Conservation (phyloP, 2,888 invertebrate genomes). For the Lochmaea capreae region DNA sequence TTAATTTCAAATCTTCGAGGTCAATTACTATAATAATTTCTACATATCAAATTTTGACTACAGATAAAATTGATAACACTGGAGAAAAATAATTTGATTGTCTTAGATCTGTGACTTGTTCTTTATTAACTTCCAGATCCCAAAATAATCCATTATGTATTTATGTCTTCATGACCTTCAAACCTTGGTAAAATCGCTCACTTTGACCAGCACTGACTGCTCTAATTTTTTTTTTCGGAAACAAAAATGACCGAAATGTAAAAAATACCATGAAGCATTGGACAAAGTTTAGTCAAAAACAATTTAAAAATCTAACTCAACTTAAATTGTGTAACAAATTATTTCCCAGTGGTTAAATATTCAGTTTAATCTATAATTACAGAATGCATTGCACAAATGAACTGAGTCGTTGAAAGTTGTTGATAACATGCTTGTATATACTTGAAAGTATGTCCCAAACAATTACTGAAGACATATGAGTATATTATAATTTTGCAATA, state of each 20-base stretch:
- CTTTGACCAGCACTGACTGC: too few relatives aligned
- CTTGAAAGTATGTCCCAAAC: background rate
- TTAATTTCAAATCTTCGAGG: background rate
- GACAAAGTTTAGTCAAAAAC: too few relatives aligned
- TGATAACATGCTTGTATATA: background rate
- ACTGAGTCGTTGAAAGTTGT: slow-evolving; percentile 42
- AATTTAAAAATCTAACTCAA: background rate
- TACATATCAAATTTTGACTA: background rate
- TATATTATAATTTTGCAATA: too few relatives aligned
- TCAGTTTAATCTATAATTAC: background rate
- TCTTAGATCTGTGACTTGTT: too few relatives aligned
- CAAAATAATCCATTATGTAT: too few relatives aligned
- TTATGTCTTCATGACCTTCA: too few relatives aligned
- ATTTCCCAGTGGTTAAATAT: background rate
- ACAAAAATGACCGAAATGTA: too few relatives aligned
- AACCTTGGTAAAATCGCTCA: too few relatives aligned
- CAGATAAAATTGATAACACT: background rate
- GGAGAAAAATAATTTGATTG: too few relatives aligned
- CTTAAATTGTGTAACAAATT: background rate
- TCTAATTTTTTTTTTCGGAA: too few relatives aligned
- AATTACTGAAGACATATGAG: background rate
- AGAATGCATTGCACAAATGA: slow-evolving; percentile 42
- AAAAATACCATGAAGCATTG: too few relatives aligned
- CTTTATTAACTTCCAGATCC: too few relatives aligned
- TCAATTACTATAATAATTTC: background rate